Evolutionary conservation across 1,140 invertebrate species (phyloP), one percentile per base, ranked within the genome.

Genomic region (Drosophila azteca): DNA sequence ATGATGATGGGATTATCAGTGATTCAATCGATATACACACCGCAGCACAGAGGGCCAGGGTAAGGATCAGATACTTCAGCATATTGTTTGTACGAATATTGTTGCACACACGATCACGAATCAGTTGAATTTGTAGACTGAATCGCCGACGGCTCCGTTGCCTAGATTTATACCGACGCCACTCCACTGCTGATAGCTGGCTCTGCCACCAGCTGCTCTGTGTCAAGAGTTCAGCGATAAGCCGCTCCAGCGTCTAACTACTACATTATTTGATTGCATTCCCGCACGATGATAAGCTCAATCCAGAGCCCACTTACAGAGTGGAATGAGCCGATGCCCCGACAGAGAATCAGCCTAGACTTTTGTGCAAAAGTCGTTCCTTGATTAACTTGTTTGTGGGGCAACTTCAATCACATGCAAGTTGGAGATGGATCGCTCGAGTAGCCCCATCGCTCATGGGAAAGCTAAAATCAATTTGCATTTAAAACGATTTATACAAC

Each of bases 141-240:
- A 75, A n/a, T 4, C 13, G 26, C 58, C 45, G 53, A 39, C 49
- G 57, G 57, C 7, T 35, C 22, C n/a, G 46, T n/a, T 55, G 48
- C 44, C 17, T 53, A 61, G 50, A 75, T 73, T 73, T 84, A 84
- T 84, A 84, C 71, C 63, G 48, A 44, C 17, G 31, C 44, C 48
- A 52, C 11, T 5, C 44, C 48, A 48, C 8, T 7, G 44, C 26
- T 35, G 39, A 49, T 39, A 49, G 52, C 31, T 29, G 49, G 26
- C 31, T 39, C 15, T 71, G 48, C 57, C 50, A 15, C 3, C 55
- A 61, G 48, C 45, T 11, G 62, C 79, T 76, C 39, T 64, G 58
- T 70, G 83, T 72, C 83, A 88, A 79, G 59, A 77, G 83, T 88
- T 87, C 83, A 88, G 44, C 44, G 78, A 82, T 81, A 81, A 65